phyloP scores from a whole-genome alignment of 2,113 vertebrate genomes.

The Cepphus grylle region DNA sequence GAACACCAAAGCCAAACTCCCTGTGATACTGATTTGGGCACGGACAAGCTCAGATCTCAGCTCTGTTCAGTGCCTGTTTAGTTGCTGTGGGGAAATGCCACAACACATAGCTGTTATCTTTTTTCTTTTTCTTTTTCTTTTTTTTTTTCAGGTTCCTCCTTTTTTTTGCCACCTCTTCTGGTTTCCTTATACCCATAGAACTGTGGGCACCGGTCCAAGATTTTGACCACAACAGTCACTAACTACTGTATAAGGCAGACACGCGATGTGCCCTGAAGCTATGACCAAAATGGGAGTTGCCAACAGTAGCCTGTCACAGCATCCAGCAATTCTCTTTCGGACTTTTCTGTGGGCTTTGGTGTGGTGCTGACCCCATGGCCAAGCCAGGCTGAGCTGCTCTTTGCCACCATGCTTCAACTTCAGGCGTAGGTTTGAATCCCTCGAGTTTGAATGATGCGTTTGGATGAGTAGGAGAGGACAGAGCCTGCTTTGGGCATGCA shows the following conservation, averaged over 20 bases:
- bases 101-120: background rate
- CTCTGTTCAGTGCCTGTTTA: background rate
- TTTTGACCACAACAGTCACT: background rate
- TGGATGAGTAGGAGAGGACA: background rate
- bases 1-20: background rate
- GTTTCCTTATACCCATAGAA: background rate
- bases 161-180: background rate
- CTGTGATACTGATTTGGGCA: background rate
- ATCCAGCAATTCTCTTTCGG: background rate
- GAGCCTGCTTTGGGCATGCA: background rate
- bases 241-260: background rate
- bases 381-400: background rate
- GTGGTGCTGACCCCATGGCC: accelerated
- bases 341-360: background rate
- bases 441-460: background rate
- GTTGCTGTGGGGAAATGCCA: background rate
- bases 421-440: background rate
- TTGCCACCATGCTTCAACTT: background rate
- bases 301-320: background rate
- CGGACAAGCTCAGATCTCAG: background rate
- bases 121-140: accelerated
- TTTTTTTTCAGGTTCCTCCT: background rate
- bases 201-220: background rate
- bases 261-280: accelerated
- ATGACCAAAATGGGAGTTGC: background rate